A percentile compares a stretch with the other conserved stretches of the same genome.
These are phyloP conservation scores for Holacanthus passer DNA, from an alignment of 2,113 vertebrate species.

Conservation along the genomic window DNA sequence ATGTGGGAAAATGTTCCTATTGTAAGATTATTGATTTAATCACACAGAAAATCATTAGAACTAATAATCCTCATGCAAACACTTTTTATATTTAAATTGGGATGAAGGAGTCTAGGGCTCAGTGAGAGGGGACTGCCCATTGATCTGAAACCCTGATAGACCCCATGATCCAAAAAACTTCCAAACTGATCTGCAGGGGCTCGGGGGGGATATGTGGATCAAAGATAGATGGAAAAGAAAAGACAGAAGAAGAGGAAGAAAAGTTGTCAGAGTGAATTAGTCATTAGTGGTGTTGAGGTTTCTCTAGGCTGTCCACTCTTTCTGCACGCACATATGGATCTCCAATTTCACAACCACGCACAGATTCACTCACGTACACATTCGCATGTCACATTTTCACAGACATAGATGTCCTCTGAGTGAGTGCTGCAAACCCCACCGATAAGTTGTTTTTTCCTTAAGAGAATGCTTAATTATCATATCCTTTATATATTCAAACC, in stretches of 20 bases:
- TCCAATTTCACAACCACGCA: constrained; percentile 32
- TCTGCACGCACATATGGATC: constrained; percentile 53
- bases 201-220: constrained; percentile 7
- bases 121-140: no score
- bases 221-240: constrained; percentile 19
- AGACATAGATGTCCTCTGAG: constrained; percentile 27
- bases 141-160: no score
- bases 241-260: constrained; percentile 33
- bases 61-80: background rate
- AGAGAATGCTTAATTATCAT: constrained; percentile 28
- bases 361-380: constrained; percentile 27
- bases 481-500: constrained; percentile 31
- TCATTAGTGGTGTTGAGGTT: constrained; percentile 44
- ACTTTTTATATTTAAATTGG: no score
- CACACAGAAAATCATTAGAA: background rate
- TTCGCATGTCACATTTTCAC: constrained; percentile 4
- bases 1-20: background rate
- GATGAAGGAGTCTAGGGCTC: constrained; percentile 12
- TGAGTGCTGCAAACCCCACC: constrained; percentile 13
- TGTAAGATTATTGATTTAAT: background rate
- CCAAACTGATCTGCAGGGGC: no score
- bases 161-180: no score
- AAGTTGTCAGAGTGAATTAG: constrained; percentile 68
- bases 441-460: constrained; percentile 17
- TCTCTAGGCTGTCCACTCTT: constrained; percentile 27